Evolutionary conservation across 1,140 invertebrate species (phyloP).

Genomic region (Megathymus violae): DNA sequence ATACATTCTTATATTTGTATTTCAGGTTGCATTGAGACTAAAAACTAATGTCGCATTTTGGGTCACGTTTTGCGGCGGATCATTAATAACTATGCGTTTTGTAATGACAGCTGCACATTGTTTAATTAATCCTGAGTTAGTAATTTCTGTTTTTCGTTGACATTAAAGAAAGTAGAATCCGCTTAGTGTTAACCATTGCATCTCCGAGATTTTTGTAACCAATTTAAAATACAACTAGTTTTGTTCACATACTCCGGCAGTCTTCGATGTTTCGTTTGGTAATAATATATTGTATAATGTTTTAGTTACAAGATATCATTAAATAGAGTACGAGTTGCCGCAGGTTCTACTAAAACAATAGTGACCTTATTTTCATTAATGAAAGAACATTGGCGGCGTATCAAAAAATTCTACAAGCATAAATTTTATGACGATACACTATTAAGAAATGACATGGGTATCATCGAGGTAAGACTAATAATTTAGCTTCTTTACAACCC

Average conservation of each 20-base stretch:
- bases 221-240: too few relatives aligned
- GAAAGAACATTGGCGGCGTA: conserved; percentile 37
- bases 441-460: conserved; percentile 41
- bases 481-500: too few relatives aligned
- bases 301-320: conserved; percentile 1
- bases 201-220: too few relatives aligned
- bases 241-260: too few relatives aligned
- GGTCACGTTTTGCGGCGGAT: conserved; percentile 48
- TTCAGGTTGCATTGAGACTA: conserved; percentile 42
- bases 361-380: conserved; percentile 12
- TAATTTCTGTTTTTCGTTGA: conserved; percentile 22
- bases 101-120: conserved; percentile 51
- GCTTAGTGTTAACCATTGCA: too few relatives aligned
- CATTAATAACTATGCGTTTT: conserved; percentile 41
- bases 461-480: conserved; percentile 43
- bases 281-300: conserved; percentile 19
- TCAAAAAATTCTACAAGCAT: conserved; percentile 42
- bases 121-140: conserved; percentile 38
- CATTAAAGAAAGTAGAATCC: too few relatives aligned
- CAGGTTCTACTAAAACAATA: conserved; percentile 36
- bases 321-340: conserved; percentile 30
- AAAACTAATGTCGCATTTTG: conserved; percentile 31
- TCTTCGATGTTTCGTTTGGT: too few relatives aligned
- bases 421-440: conserved; percentile 27
- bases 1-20: too few relatives aligned